phyloP scores from a whole-genome alignment of 2,797 vertebrate species.

The Tachyglossus aculeatus region DNA sequence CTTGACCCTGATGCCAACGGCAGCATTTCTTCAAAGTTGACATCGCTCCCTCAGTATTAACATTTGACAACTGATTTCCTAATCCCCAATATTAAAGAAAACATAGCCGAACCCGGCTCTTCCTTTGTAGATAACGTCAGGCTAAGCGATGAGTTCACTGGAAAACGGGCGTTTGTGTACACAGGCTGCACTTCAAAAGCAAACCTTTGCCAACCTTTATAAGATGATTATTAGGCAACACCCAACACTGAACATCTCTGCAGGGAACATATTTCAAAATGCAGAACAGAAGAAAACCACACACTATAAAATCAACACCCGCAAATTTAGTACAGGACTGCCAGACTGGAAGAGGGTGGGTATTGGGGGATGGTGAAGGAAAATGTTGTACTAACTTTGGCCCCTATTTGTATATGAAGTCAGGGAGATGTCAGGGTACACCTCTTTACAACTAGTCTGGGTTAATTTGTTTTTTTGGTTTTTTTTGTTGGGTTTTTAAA shows the following conservation, averaged over 20 bases:
- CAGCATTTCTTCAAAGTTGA: background rate
- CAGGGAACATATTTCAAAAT: background rate
- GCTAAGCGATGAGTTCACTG: background rate
- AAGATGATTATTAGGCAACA: constrained; percentile 1
- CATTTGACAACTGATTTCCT: background rate
- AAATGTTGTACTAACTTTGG: background rate
- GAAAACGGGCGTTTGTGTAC: background rate
- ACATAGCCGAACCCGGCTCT: background rate
- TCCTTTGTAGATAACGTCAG: constrained; percentile 2
- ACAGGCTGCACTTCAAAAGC: constrained; percentile 5
- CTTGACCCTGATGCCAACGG: background rate
- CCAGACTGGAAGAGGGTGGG: background rate
- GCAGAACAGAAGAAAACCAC: background rate
- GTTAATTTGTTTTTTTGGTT: too few species aligned
- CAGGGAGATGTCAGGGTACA: background rate
- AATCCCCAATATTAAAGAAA: background rate
- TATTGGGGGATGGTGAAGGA: background rate
- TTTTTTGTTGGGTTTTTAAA: too few species aligned
- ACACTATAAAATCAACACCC: background rate
- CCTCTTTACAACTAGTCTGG: background rate
- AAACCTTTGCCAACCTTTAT: constrained; percentile 8
- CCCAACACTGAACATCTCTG: constrained; percentile 6
- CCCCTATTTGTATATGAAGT: background rate
- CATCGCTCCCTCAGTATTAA: background rate
- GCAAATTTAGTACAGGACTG: constrained; percentile 13